phyloP scores from a whole-genome alignment of 2,113 vertebrate species.

The Xyliphius kryptos region DNA sequence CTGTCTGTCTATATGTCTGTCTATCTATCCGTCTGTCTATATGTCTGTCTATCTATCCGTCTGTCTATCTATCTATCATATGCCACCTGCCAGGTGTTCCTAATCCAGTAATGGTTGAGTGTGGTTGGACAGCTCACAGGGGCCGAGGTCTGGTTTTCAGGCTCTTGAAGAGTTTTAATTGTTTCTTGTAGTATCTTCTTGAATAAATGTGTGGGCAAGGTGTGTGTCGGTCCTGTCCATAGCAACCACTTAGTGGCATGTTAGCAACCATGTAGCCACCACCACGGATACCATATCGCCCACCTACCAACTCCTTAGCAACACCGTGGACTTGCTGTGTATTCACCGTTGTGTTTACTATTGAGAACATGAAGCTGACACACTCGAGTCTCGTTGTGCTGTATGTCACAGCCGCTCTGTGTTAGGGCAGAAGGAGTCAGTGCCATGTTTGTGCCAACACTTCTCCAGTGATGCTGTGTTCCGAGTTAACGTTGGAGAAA shows the following conservation, averaged over 20 bases:
- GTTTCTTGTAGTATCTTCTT: neutral
- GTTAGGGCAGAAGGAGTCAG: neutral
- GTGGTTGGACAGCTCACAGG: too few species aligned
- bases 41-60: too few species aligned
- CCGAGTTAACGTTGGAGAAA: neutral
- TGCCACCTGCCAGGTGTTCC: too few species aligned
- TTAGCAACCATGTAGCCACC: neutral
- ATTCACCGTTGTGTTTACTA: neutral
- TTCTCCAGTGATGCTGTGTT: neutral
- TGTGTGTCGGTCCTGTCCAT: neutral
- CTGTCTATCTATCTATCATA: too few species aligned
- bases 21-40: too few species aligned
- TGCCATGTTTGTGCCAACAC: neutral
- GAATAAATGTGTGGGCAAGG: neutral
- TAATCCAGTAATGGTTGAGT: too few species aligned
- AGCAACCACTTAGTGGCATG: neutral
- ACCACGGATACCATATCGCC: neutral
- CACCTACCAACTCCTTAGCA: neutral
- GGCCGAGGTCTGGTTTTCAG: neutral
- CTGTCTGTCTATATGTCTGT: too few species aligned
- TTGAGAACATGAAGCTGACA: neutral
- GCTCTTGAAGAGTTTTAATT: neutral
- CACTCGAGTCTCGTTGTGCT: neutral
- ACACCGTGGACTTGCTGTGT: neutral
- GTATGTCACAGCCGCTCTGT: neutral